Evolutionary conservation across 2,113 vertebrate genomes (phyloP).

Genomic region (Struthidea cinerea): DNA sequence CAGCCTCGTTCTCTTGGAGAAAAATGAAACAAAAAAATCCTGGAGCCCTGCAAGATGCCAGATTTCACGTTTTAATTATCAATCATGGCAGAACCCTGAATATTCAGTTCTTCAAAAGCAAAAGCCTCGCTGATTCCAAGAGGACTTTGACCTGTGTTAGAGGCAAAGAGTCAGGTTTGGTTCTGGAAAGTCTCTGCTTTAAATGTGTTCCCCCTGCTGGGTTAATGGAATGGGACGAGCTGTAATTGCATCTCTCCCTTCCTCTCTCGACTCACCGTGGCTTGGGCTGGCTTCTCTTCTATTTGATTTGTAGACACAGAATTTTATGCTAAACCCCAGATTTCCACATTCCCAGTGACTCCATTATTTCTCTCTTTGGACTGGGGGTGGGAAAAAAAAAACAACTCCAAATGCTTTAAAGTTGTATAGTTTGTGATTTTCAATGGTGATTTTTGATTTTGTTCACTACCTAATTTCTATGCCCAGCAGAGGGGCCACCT

Average conservation of each 20-base stretch:
- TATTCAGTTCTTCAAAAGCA: background rate
- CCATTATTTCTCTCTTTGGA: conserved; percentile 5
- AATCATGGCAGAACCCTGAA: background rate
- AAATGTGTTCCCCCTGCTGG: conserved; percentile 7
- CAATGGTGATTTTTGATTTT: conserved; percentile 38
- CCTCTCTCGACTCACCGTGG: background rate
- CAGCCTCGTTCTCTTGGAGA: background rate
- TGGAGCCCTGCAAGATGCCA: background rate
- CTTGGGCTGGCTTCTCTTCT: background rate
- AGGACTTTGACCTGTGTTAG: background rate
- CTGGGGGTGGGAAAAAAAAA: background rate
- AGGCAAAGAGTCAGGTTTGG: background rate
- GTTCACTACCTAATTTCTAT: conserved; percentile 28
- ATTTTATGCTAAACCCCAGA: background rate
- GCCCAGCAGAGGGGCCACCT: conserved; percentile 32
- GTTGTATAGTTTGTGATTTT: conserved; percentile 44
- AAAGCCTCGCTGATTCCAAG: background rate
- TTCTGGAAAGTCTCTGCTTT: background rate
- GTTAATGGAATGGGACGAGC: background rate
- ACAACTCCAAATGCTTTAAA: background rate
- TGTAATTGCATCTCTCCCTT: conserved; percentile 23
- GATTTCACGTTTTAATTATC: background rate
- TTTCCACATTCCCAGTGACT: background rate
- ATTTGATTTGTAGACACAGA: background rate
- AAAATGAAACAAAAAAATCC: background rate